Base-by-base conservation (phyloP, 2,888 invertebrate genomes). In the Acrobasis suavella region DNA sequence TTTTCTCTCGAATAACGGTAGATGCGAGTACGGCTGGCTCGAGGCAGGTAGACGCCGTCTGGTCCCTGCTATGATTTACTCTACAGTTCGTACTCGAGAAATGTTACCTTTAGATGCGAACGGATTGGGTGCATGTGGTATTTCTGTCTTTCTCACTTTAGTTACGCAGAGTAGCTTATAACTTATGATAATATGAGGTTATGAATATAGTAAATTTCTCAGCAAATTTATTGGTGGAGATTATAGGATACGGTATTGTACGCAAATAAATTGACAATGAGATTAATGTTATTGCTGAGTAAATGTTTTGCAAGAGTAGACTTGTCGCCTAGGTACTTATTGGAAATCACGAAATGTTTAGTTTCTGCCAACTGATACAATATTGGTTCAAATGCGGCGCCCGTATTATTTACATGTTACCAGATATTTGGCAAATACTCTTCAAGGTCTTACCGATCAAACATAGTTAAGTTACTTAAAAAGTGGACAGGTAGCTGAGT, bases 1-100 rank as follows among this genome's bases (percentile, higher is more conserved):
- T 78, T 82, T 83, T 79, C 77, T 77, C 67, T 68, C 65, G 16
- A 65, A 62, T 85, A 85, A 85, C 83, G 84, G 86, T 82, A 83
- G 74, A 16, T 55, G 62, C 62, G 72, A 74, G 74, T 69, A 67
- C 65, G 74, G 73, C 65, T 67, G 69, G 68, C 67, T 73, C 67
- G 68, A 63, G 73, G 77, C 87, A 86, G 87, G 86, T 87, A 87
- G 84, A 75, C 73, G 77, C 71, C 75, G 75, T 73, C 61, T 63
- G 68, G 66, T 73, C 17, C 55, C 77, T 70, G 62, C 60, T 75
- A 74, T 79, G 74, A 76, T 81, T 76, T 73, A 72, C 71, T 70
- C 72, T 74, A 76, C 74, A 74, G 75, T 76, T 54, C 79, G 73
- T 77, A 80, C 74, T 74, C 72, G 72, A 70, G 66, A 66, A 67